phyloP scores from a whole-genome alignment of 2,888 invertebrate genomes.

The Trichogramma dendrolimi region DNA sequence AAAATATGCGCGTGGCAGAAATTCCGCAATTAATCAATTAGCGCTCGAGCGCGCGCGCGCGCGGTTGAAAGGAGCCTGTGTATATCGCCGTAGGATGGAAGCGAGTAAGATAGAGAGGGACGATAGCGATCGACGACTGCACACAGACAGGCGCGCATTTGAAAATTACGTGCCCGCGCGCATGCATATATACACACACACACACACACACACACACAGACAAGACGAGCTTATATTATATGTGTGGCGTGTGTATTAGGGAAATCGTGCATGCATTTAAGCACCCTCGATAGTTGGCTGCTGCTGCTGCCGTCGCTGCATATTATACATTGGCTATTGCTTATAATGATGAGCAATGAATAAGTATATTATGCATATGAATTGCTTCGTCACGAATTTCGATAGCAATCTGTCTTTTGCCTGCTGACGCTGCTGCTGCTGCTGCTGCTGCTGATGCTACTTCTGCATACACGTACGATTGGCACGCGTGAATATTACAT shows the following conservation, averaged over 20 bases:
- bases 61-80: no score
- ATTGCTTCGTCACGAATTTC: not conserved
- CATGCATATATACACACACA: not conserved
- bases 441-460: no score
- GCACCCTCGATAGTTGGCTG: not conserved
- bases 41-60: constrained; percentile 2
- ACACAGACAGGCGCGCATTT: not conserved
- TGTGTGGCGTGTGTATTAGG: not conserved
- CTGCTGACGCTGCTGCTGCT: no score
- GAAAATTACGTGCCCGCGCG: no score
- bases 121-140: constrained; percentile 15
- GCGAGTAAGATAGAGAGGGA: no score
- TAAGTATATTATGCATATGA: not conserved
- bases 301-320: not conserved
- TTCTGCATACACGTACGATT: no score
- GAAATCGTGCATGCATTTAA: not conserved
- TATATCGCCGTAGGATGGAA: no score
- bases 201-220: not conserved
- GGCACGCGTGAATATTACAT: no score
- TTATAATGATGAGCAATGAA: no score
- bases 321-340: no score
- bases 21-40: constrained; percentile 29
- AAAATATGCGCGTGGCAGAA: constrained; percentile 1
- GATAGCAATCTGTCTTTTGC: not conserved
- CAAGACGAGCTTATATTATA: not conserved